Base-by-base conservation (phyloP, 2,113 vertebrate species). In the Ariopsis seemanni region DNA sequence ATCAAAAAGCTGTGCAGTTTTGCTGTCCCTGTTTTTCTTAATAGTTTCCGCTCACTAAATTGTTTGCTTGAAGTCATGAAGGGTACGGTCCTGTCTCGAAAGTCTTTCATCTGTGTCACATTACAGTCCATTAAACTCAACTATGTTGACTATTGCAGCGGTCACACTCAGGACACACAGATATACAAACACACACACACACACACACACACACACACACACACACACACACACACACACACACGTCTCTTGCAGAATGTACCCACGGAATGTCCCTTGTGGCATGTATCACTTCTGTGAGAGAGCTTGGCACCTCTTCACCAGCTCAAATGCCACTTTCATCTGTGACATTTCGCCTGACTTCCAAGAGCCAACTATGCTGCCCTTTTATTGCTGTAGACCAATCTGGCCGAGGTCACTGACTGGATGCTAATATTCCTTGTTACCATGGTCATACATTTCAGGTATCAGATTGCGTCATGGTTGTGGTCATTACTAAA, bases 321-420 rank as follows among this genome's bases (percentile, higher is more conserved):
- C 60, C 85, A 82, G 88, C 86, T 86, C 30, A 85, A 90, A 94
- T 92, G 90, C 88, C 91, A 89, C 81, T 50, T 55, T 0, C 52
- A 83, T 87, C 55, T 18, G 58, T 93, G 92, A 92, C 91, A 93
- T 94, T 94, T 94, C 72, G 86, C 63, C 18, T 84, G 85, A 84
- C 82, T 87, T 63, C 78, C 71, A 83, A 80, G 85, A 85, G 86
- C 89, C 89, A 90, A 90, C 84, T 63, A 87, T 85, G 77, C 55
- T 86, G 2, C 85, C 91, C 84, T 89, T 87, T 87, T 84, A 87
- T 89, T 90, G 83, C 82, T 82, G 63, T 50, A 27, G 7, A 77
- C 84, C 83, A 14, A 84, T 72, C 80, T 60, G 74, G 89, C 85
- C 83, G 85, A 80, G 85, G 78, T 71, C 90, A 85, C 86, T 87